These are phyloP conservation scores for Chlamydotis undulata DNA, from an alignment of 2,113 vertebrate genomes.

Conservation along the genomic window DNA sequence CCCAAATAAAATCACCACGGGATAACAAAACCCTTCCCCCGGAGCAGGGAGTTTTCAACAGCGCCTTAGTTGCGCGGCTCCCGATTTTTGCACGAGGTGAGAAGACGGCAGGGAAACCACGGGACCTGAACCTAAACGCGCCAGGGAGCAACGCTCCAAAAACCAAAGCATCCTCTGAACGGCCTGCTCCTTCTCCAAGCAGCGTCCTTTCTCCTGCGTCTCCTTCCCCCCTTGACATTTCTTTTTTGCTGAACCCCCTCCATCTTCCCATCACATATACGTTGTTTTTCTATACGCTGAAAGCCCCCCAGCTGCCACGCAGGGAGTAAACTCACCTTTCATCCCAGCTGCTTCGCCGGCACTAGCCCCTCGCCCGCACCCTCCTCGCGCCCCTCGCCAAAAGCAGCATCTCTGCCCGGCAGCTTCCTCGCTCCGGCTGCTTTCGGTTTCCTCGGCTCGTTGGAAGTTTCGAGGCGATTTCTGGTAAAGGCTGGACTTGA, in stretches of 20 bases:
- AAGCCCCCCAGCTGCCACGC: not conserved
- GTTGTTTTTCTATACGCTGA: accelerated
- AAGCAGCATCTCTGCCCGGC: not conserved
- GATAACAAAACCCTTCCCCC: not conserved
- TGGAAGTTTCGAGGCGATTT: conserved; percentile 3
- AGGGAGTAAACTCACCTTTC: conserved; percentile 29
- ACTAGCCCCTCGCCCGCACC: not conserved
- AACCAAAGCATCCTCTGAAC: not conserved
- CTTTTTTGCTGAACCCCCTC: not conserved
- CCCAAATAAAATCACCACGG: not conserved
- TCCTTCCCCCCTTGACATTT: not conserved
- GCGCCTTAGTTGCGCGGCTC: not conserved
- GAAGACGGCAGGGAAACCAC: accelerated
- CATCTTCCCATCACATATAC: not conserved
- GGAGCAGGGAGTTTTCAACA: not conserved
- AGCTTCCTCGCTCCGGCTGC: not conserved
- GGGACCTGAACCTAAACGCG: accelerated
- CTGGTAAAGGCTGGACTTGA: conserved; percentile 45
- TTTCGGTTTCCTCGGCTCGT: not conserved
- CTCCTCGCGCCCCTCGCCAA: not conserved
- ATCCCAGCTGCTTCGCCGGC: not conserved
- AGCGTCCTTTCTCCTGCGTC: not conserved
- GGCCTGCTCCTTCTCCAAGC: not conserved
- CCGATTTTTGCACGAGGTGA: not conserved
- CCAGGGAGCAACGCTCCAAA: accelerated